Conservation (phyloP, 2,113 vertebrate species). For the Picathartes gymnocephalus region DNA sequence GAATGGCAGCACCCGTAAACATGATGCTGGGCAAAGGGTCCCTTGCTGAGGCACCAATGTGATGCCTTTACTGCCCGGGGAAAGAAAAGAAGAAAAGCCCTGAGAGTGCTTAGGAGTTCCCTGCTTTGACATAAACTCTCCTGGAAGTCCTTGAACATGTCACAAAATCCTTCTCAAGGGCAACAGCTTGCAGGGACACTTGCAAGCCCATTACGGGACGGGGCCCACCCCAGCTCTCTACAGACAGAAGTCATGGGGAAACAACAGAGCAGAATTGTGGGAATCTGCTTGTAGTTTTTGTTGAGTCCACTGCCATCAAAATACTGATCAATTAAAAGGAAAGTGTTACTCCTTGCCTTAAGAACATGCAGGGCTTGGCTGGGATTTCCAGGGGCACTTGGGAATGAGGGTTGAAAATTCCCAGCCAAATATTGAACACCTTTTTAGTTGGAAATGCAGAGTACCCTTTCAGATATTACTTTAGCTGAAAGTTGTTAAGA, state of each 20-base stretch:
- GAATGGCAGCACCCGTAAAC: background rate
- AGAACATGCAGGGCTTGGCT: background rate
- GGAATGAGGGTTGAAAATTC: background rate
- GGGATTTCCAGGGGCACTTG: background rate
- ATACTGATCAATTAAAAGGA: background rate
- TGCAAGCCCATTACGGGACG: background rate
- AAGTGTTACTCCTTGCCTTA: background rate
- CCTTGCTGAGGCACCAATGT: background rate
- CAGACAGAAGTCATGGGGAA: background rate
- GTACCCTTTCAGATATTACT: background rate
- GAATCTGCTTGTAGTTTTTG: background rate
- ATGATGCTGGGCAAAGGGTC: background rate
- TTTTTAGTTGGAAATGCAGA: background rate
- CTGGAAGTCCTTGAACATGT: background rate
- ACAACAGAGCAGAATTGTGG: background rate
- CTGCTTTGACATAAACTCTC: background rate
- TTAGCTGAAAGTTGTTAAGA: background rate
- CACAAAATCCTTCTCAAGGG: background rate
- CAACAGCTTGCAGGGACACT: background rate
- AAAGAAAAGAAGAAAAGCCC: background rate
- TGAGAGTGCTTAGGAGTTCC: background rate
- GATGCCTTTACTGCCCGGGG: background rate
- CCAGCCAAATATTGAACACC: background rate
- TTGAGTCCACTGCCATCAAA: background rate
- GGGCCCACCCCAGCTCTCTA: background rate